A percentile compares a stretch with the other conserved stretches of the same genome.
Evolutionary conservation across 2,888 invertebrate species (phyloP).

Genomic region (Hypselothyrea guttata): DNA sequence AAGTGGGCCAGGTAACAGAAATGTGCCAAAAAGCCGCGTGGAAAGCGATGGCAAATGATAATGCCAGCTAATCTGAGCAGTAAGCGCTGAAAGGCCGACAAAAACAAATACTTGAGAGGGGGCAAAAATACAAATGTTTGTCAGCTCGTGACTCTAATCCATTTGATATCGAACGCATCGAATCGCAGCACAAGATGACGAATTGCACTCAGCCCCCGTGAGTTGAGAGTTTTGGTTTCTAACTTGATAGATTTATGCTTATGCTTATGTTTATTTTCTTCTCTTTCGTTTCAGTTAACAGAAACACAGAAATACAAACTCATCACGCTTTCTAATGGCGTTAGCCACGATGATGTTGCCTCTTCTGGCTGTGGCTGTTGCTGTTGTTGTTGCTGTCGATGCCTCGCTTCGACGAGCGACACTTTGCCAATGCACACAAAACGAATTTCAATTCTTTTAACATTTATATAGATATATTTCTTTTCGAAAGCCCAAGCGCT

Average conservation of each 20-base stretch:
- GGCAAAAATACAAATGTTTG: slow-evolving; percentile 28
- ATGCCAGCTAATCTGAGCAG: slow-evolving; percentile 59
- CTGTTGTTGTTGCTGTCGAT: slow-evolving; percentile 37
- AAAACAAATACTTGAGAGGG: slow-evolving; percentile 1
- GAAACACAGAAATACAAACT: slow-evolving; percentile 26
- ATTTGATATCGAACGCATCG: slow-evolving; percentile 38
- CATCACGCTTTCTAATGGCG: slow-evolving; percentile 67
- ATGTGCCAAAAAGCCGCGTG: slow-evolving; percentile 64
- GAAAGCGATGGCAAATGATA: slow-evolving; percentile 25
- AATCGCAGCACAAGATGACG: slow-evolving; percentile 31
- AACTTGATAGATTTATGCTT: slow-evolving; percentile 36
- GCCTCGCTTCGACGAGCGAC: slow-evolving; percentile 56
- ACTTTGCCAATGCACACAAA: slow-evolving; percentile 61
- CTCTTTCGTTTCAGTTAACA: no score
- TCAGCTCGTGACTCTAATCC: slow-evolving; percentile 26
- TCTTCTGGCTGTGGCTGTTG: slow-evolving; percentile 14
- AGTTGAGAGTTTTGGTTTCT: slow-evolving; percentile 26
- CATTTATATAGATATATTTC: no score
- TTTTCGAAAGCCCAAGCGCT: slow-evolving; percentile 42
- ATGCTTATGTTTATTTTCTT: neutral
- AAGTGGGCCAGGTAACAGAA: slow-evolving; percentile 70
- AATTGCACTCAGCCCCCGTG: slow-evolving; percentile 43
- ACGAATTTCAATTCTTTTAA: slow-evolving; percentile 57
- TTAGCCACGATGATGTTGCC: slow-evolving; percentile 42
- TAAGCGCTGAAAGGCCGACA: slow-evolving; percentile 10